Conservation (phyloP, 1,140 invertebrate species). For the Battus philenor region DNA sequence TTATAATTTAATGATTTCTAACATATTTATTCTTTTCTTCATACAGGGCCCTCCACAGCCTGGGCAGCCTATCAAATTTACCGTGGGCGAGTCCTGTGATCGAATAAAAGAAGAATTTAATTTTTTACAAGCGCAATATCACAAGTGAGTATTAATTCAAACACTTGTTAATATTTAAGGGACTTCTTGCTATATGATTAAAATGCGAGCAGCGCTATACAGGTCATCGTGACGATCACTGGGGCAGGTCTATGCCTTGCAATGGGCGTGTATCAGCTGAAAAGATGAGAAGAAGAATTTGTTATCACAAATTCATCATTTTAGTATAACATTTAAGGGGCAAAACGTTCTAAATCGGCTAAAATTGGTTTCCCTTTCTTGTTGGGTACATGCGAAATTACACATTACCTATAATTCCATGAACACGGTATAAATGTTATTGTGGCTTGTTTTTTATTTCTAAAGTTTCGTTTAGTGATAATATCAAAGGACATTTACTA, state of each 20-base stretch:
- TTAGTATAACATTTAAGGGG: too few species aligned
- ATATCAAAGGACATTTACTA: too few species aligned
- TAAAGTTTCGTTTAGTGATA: too few species aligned
- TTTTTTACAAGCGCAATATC: conserved; percentile 98
- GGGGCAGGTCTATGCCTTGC: too few species aligned
- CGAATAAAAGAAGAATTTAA: conserved; percentile 99
- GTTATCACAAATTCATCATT: too few species aligned
- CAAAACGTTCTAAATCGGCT: conserved; percentile 47
- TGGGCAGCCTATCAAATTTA: conserved; percentile 94
- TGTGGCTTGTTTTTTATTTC: too few species aligned
- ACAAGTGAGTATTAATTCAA: conserved; percentile 94
- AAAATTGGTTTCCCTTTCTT: conserved; percentile 45
- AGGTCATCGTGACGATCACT: too few species aligned
- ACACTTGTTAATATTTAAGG: conserved; percentile 4
- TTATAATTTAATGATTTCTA: too few species aligned
- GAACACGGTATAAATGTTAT: conserved; percentile 44
- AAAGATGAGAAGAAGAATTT: conserved; percentile 33
- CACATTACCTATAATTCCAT: conserved; percentile 51
- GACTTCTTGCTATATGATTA: too few species aligned
- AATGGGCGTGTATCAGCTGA: too few species aligned
- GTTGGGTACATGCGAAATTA: conserved; percentile 45
- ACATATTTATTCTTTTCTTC: too few species aligned
- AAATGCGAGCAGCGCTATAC: too few species aligned
- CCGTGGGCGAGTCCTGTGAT: conserved; percentile 93
- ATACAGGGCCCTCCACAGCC: conserved; percentile 89